phyloP scores from a whole-genome alignment of 2,113 vertebrate species.

The Dipodomys spectabilis region DNA sequence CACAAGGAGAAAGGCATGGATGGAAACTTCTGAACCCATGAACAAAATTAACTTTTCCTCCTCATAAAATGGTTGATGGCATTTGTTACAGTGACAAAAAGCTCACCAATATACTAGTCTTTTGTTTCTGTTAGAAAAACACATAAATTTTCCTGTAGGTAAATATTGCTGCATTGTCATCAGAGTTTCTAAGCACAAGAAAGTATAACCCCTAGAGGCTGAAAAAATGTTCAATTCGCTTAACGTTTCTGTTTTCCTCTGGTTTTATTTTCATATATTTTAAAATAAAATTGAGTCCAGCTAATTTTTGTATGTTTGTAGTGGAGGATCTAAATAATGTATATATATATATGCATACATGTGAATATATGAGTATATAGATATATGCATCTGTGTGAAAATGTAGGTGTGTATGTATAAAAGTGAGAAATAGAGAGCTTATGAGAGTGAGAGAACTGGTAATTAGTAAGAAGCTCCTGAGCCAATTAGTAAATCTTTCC shows the following conservation, averaged over 20 bases:
- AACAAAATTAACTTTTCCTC: not conserved
- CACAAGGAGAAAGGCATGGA: not conserved
- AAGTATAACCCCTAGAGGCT: not conserved
- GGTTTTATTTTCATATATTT: conserved; percentile 25
- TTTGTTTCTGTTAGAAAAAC: not conserved
- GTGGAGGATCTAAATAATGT: not conserved
- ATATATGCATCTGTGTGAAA: too few species aligned
- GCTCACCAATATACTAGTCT: not conserved
- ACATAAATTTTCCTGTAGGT: not conserved
- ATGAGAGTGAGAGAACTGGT: not conserved
- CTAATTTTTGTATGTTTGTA: conserved; percentile 29
- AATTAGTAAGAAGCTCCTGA: not conserved
- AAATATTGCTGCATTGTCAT: not conserved
- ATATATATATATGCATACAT: not conserved
- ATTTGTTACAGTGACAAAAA: not conserved
- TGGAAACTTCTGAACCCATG: not conserved
- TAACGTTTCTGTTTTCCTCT: conserved; percentile 14
- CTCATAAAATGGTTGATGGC: too few species aligned
- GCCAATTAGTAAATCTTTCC: conserved; percentile 7
- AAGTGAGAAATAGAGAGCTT: not conserved
- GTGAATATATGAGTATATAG: not conserved
- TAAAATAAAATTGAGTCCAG: not conserved
- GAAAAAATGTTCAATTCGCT: not conserved
- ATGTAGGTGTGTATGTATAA: too few species aligned
- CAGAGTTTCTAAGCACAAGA: not conserved